Conservation (phyloP, 2,888 invertebrate species). For the Nysson spinosus region DNA sequence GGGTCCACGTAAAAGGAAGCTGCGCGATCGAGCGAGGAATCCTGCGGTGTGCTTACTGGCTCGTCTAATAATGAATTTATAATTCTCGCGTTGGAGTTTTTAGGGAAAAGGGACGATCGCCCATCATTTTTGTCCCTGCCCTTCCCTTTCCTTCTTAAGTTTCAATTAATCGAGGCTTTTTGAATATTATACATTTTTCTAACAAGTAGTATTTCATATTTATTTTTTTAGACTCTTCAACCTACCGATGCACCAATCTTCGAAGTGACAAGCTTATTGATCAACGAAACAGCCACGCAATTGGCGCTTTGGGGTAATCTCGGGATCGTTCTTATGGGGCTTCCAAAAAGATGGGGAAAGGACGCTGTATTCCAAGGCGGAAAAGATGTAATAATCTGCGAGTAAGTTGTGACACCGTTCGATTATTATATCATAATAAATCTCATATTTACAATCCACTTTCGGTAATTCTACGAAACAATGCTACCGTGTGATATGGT, state of each 20-base stretch:
- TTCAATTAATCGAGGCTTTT: too few species aligned
- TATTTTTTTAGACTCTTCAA: slow-evolving; percentile 81
- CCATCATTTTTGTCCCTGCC: too few species aligned
- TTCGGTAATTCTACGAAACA: background rate
- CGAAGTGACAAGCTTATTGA: slow-evolving; percentile 83
- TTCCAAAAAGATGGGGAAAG: slow-evolving; percentile 86
- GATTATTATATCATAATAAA: too few species aligned
- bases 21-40: slow-evolving; percentile 49
- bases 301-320: slow-evolving; percentile 84
- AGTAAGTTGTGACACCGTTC: slow-evolving; percentile 79
- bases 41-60: slow-evolving; percentile 53
- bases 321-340: slow-evolving; percentile 84
- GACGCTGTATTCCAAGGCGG: slow-evolving; percentile 84
- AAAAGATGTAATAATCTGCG: slow-evolving; percentile 84
- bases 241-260: slow-evolving; percentile 84
- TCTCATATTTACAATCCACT: background rate
- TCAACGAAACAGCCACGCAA: slow-evolving; percentile 83
- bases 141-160: too few species aligned
- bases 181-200: too few species aligned
- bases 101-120: slow-evolving; percentile 19
- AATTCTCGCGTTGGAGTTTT: slow-evolving; percentile 43
- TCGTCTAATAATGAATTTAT: slow-evolving; percentile 68
- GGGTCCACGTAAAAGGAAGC: slow-evolving; percentile 30
- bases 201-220: background rate
- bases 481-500: background rate